Percentiles rank a stretch among this genome's conserved stretches.
These are phyloP conservation scores for Myripristis jacobus DNA, from an alignment of 2,797 vertebrate genomes.

Conservation along the genomic window DNA sequence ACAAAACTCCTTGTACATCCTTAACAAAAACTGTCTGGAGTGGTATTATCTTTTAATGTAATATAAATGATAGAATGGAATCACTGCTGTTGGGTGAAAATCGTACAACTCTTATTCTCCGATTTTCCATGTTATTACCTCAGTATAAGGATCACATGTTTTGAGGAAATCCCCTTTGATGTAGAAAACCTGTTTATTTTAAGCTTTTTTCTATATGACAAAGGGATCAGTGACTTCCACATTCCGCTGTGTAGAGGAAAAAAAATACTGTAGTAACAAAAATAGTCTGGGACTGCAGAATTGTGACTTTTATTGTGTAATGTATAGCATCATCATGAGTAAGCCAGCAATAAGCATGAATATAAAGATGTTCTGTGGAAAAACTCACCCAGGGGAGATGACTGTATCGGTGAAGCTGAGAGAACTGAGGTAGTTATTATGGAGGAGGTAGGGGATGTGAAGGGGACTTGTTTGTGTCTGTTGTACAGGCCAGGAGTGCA, in stretches of 20 bases:
- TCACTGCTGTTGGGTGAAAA: no score
- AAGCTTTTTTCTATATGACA: no score
- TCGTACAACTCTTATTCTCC: no score
- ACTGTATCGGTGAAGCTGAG: neutral
- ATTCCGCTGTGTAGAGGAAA: neutral
- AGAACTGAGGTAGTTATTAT: slow-evolving; percentile 23
- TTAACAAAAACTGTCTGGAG: no score
- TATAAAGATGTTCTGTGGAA: neutral
- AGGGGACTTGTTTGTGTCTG: slow-evolving; percentile 60
- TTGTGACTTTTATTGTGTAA: neutral
- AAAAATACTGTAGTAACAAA: neutral
- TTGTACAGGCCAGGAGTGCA: slow-evolving; percentile 26
- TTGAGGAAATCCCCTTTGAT: no score
- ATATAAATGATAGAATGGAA: no score
- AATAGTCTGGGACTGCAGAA: neutral
- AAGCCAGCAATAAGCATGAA: neutral
- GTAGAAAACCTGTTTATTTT: no score
- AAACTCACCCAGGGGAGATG: neutral
- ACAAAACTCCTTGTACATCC: no score
- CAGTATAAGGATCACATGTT: no score
- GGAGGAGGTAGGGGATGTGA: neutral
- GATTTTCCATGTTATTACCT: no score
- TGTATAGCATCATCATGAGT: neutral
- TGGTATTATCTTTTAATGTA: no score
- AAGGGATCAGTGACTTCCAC: neutral